phyloP scores from a whole-genome alignment of 2,113 vertebrate species.

The Lasiurus cinereus region DNA sequence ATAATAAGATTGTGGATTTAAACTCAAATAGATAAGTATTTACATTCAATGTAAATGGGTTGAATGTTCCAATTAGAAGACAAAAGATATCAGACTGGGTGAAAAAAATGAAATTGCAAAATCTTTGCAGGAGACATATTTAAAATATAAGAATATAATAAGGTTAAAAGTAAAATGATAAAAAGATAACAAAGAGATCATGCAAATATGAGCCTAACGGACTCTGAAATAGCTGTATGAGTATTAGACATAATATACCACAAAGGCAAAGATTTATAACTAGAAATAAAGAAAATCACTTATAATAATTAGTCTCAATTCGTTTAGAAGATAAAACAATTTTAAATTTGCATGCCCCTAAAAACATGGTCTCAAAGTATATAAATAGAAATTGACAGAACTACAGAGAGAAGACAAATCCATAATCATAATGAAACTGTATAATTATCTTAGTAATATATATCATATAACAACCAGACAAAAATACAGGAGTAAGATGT shows the following conservation, averaged over 20 bases:
- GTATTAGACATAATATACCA: neutral
- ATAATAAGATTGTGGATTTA: slow-evolving; percentile 47
- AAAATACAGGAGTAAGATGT: neutral
- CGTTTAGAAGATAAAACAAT: slow-evolving; percentile 5
- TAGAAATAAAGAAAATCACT: neutral
- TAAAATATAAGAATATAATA: slow-evolving; percentile 52
- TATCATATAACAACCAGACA: slow-evolving; percentile 8
- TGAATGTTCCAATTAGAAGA: slow-evolving; percentile 47
- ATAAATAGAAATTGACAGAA: slow-evolving; percentile 48
- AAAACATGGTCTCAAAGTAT: slow-evolving; percentile 39
- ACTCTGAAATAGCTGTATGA: neutral
- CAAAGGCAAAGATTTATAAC: slow-evolving; percentile 19
- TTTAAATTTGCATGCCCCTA: slow-evolving; percentile 26
- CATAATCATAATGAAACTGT: slow-evolving; percentile 53
- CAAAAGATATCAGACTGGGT: slow-evolving; percentile 38
- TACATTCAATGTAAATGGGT: slow-evolving; percentile 22
- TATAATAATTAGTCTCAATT: neutral
- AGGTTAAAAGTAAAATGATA: slow-evolving; percentile 33
- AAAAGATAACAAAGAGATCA: slow-evolving; percentile 11
- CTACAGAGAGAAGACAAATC: slow-evolving; percentile 56
- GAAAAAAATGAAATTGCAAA: slow-evolving; percentile 45
- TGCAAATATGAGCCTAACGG: slow-evolving; percentile 50
- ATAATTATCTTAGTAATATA: slow-evolving; percentile 46
- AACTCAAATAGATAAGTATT: slow-evolving; percentile 17
- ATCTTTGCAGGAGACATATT: slow-evolving; percentile 10